Conservation (phyloP, 2,888 invertebrate species). For the Drosophila longiperda region DNA sequence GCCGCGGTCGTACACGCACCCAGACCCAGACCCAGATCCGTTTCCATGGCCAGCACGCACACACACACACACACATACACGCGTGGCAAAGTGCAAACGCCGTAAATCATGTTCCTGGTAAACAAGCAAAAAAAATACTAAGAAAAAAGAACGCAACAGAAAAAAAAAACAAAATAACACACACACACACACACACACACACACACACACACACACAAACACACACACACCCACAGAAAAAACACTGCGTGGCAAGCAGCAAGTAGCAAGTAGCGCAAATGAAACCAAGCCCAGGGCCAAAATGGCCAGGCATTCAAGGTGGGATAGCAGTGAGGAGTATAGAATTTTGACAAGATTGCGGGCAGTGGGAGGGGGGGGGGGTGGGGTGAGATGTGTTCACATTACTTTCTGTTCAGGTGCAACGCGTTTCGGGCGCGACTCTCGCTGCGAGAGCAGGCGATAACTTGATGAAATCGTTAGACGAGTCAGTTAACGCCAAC, state of each 20-base stretch:
- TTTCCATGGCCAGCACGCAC: slow-evolving; percentile 34
- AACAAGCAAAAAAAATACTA: slow-evolving; percentile 46
- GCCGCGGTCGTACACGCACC: slow-evolving; percentile 17
- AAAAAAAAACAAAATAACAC: slow-evolving; percentile 4
- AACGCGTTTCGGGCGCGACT: slow-evolving; percentile 31
- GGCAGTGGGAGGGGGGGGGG: fast-evolving
- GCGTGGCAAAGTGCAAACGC: slow-evolving; percentile 61
- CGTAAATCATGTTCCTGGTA: slow-evolving; percentile 73
- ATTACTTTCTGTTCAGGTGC: slow-evolving; percentile 19
- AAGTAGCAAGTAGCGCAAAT: slow-evolving; percentile 30
- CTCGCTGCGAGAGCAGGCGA: slow-evolving; percentile 32
- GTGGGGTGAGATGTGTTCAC: neutral
- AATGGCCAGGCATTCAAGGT: slow-evolving; percentile 2
- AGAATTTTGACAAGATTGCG: neutral
- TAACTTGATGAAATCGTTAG: slow-evolving; percentile 66
- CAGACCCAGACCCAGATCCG: slow-evolving; percentile 25
- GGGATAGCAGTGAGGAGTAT: neutral
- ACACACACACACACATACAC: slow-evolving; percentile 26
- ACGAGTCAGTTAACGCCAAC: slow-evolving; percentile 53
- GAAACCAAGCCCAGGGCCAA: slow-evolving; percentile 42
- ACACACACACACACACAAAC: no score
- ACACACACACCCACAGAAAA: no score
- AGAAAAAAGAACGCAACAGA: slow-evolving; percentile 15
- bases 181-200: neutral
- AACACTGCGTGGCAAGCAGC: slow-evolving; percentile 16